These are phyloP conservation scores for Labeo calbasu DNA, from an alignment of 2,797 vertebrate genomes.

Conservation along the genomic window DNA sequence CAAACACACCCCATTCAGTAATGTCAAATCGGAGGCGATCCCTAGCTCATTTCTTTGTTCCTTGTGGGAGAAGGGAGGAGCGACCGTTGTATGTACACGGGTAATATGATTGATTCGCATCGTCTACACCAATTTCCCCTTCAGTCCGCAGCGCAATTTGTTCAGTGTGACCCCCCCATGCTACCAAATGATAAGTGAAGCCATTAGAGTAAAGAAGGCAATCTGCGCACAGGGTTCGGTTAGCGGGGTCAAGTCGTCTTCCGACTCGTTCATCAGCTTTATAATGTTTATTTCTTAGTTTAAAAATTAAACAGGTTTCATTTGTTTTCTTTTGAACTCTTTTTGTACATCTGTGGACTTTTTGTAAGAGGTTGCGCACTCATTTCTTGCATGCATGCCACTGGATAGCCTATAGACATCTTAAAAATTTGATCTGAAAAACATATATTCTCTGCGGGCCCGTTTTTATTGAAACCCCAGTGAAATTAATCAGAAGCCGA, in stretches of 20 bases:
- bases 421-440: conserved; percentile 5
- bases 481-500: conserved; percentile 19
- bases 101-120: conserved; percentile 64
- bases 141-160: conserved; percentile 50
- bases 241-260: conserved; percentile 52
- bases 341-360: background rate
- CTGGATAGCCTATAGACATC: conserved; percentile 24
- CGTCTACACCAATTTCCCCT: conserved; percentile 57
- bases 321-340: background rate
- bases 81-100: conserved; percentile 49
- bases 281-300: conserved; percentile 47
- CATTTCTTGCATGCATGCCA: background rate
- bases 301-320: conserved; percentile 6
- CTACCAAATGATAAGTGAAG: conserved; percentile 63
- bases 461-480: conserved; percentile 23
- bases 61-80: conserved; percentile 56
- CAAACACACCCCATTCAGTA: conserved; percentile 60
- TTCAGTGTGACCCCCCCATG: conserved; percentile 39
- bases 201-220: conserved; percentile 63
- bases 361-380: background rate
- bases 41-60: conserved; percentile 61
- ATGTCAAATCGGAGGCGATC: conserved; percentile 62
- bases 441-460: conserved; percentile 16
- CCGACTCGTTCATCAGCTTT: conserved; percentile 56
- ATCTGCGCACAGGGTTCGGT: conserved; percentile 49